phyloP scores from a whole-genome alignment of 2,797 vertebrate genomes.

The Sebastes kiyomatsui region DNA sequence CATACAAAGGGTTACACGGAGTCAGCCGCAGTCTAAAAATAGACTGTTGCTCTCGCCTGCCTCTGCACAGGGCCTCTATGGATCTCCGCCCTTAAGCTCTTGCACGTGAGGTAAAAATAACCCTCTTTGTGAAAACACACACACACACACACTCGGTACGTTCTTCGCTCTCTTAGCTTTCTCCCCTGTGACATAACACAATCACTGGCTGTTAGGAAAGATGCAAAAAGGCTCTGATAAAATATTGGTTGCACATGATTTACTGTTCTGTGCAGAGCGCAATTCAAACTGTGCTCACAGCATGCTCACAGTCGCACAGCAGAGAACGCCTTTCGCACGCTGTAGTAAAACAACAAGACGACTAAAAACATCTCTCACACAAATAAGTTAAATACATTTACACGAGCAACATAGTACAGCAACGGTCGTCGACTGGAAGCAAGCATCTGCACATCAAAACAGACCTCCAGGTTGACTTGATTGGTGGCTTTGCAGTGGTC shows the following conservation, averaged over 20 bases:
- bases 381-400: background rate
- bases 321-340: background rate
- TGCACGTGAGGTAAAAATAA: conserved; percentile 85
- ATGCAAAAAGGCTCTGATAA: conserved; percentile 41
- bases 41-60: conserved; percentile 72
- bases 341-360: background rate
- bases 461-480: conserved; percentile 22
- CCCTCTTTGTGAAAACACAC: conserved; percentile 33
- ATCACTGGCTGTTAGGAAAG: conserved; percentile 38
- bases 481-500: conserved; percentile 24
- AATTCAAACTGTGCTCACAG: conserved; percentile 14
- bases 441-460: background rate
- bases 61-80: conserved; percentile 65
- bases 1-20: conserved; percentile 75
- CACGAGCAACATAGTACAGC: background rate
- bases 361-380: background rate
- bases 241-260: conserved; percentile 24
- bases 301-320: background rate
- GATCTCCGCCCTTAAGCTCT: conserved; percentile 70
- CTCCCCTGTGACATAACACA: conserved; percentile 58
- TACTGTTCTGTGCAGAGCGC: background rate
- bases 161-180: conserved; percentile 25
- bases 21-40: conserved; percentile 84
- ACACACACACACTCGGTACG: background rate
- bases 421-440: background rate